phyloP scores from a whole-genome alignment of 2,888 invertebrate species.

The Caenorhabditis wallacei region DNA sequence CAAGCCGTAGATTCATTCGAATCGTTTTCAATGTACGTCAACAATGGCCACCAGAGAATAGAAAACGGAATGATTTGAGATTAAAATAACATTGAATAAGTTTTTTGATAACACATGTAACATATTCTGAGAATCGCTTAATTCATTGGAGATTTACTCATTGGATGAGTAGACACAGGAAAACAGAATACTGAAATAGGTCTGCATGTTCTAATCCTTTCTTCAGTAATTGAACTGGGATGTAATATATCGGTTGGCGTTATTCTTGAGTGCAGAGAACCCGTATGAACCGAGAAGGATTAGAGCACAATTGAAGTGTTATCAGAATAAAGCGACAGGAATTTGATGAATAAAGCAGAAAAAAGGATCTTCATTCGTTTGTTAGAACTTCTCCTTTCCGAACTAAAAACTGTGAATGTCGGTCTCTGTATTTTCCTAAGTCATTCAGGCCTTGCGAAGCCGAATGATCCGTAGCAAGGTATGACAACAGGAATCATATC shows the following conservation, averaged over 20 bases:
- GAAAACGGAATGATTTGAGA: not conserved
- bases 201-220: not conserved
- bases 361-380: too few relatives aligned
- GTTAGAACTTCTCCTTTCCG: too few relatives aligned
- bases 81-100: not conserved
- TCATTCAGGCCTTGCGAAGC: too few relatives aligned
- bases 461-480: too few relatives aligned
- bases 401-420: too few relatives aligned
- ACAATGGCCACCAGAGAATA: not conserved
- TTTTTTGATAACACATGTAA: not conserved
- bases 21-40: conserved; percentile 8
- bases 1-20: conserved; percentile 22
- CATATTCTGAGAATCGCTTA: not conserved
- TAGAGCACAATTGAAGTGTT: conserved; percentile 14
- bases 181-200: conserved; percentile 6
- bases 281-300: conserved; percentile 35
- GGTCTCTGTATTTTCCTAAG: too few relatives aligned
- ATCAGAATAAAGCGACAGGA: conserved; percentile 4
- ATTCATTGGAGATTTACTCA: conserved; percentile 3
- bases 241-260: conserved; percentile 16
- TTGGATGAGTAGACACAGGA: conserved; percentile 6
- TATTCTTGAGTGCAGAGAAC: conserved; percentile 32
- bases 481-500: too few relatives aligned
- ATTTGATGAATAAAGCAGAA: not conserved
- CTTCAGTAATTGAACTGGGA: not conserved